Conservation (phyloP, 2,888 invertebrate species). For the Calameuta idolon region DNA sequence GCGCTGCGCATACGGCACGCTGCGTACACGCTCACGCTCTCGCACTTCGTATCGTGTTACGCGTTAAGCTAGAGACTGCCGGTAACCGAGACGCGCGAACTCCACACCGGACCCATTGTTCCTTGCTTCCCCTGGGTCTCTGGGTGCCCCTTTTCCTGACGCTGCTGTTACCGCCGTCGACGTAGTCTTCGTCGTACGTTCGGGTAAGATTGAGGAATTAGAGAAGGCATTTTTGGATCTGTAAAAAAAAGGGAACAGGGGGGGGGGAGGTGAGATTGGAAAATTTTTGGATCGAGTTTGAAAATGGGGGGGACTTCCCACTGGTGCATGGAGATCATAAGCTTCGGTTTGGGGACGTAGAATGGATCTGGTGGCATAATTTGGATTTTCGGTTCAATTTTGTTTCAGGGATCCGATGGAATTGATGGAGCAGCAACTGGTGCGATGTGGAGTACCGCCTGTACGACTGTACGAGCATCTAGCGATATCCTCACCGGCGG, state of each 20-base stretch:
- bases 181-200: background rate
- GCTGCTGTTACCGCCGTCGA: background rate
- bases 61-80: constrained; percentile 54
- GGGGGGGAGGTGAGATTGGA: too few species aligned
- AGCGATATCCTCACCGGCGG: constrained; percentile 53
- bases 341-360: background rate
- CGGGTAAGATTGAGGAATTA: background rate
- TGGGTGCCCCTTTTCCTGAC: background rate
- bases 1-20: constrained; percentile 11
- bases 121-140: constrained; percentile 19
- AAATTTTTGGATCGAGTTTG: background rate
- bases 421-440: constrained; percentile 63
- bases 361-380: background rate
- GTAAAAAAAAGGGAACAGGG: background rate
- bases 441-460: constrained; percentile 62
- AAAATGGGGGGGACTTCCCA: background rate
- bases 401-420: constrained; percentile 64
- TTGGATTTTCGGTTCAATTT: background rate
- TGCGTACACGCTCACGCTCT: constrained; percentile 20
- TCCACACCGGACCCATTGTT: constrained; percentile 52
- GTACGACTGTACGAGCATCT: constrained; percentile 63
- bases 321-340: background rate
- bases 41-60: constrained; percentile 58
- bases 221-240: too few species aligned
- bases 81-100: constrained; percentile 57